phyloP scores from a whole-genome alignment of 2,113 vertebrate genomes.

The Macrotus californicus region DNA sequence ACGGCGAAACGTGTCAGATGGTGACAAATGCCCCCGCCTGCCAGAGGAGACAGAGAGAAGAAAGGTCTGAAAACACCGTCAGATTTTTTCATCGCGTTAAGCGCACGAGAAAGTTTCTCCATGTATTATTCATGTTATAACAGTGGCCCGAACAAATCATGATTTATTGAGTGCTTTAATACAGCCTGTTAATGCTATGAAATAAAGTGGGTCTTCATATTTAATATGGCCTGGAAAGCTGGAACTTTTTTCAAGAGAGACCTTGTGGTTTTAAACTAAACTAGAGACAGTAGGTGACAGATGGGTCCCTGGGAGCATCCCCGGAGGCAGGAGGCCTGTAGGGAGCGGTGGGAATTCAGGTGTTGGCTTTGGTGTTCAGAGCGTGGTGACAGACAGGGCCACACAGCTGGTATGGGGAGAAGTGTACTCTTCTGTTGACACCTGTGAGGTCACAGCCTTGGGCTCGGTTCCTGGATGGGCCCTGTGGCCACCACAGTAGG shows the following conservation, averaged over 20 bases:
- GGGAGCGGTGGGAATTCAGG: rapidly evolving
- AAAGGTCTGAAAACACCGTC: conserved; percentile 2
- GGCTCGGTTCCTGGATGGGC: neutral
- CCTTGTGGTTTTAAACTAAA: conserved; percentile 53
- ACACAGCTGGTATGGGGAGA: neutral
- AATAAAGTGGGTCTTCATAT: conserved; percentile 63
- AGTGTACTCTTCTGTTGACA: neutral
- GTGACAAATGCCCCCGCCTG: conserved; percentile 10
- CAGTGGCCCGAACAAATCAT: conserved; percentile 53
- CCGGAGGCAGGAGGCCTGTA: neutral
- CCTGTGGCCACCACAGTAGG: rapidly evolving
- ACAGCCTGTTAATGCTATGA: conserved; percentile 55
- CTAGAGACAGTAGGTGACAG: neutral
- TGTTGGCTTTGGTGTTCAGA: neutral
- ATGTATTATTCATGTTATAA: conserved; percentile 67
- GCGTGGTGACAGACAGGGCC: neutral
- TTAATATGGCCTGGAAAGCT: conserved; percentile 62
- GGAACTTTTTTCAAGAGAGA: conserved; percentile 1
- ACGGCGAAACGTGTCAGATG: neutral
- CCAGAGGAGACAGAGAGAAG: neutral
- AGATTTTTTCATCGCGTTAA: conserved; percentile 38
- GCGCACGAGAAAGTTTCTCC: conserved; percentile 15
- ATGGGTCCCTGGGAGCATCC: neutral
- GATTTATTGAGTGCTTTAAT: conserved; percentile 64
- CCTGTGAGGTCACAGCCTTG: neutral